These are phyloP conservation scores for Cerastis leucographa DNA, from an alignment of 2,888 invertebrate genomes.

Conservation along the genomic window DNA sequence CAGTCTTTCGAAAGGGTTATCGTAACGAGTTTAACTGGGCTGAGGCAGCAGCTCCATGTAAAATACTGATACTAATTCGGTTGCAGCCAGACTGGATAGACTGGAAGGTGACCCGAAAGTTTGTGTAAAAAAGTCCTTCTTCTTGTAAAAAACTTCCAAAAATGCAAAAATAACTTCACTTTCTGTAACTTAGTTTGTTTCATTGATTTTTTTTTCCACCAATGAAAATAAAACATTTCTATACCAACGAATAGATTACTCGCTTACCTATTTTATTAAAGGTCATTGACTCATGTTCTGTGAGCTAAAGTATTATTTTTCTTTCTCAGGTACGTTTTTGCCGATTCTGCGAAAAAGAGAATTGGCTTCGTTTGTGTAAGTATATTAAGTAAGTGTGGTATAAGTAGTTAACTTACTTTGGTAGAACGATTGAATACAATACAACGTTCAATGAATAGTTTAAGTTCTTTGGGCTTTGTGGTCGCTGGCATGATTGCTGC, in stretches of 20 bases:
- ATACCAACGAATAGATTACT: background rate
- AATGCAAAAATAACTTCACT: too few relatives aligned
- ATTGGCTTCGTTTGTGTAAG: slow-evolving; percentile 29
- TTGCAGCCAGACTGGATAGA: background rate
- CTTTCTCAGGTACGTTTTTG: slow-evolving; percentile 49
- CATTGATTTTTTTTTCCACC: background rate
- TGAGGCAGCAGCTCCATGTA: background rate
- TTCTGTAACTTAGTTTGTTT: background rate
- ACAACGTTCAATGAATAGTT: background rate
- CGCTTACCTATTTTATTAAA: background rate
- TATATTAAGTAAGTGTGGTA: slow-evolving; percentile 2
- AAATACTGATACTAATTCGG: background rate
- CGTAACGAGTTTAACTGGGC: background rate
- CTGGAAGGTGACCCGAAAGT: background rate
- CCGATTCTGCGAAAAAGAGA: slow-evolving; percentile 6
- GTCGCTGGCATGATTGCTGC: background rate
- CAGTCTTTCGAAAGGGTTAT: too few relatives aligned
- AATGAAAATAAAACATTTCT: slow-evolving; percentile 1
- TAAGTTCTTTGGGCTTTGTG: background rate
- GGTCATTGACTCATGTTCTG: slow-evolving; percentile 16
- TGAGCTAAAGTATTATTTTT: slow-evolving; percentile 22
- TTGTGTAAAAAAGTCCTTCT: too few relatives aligned
- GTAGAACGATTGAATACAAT: background rate
- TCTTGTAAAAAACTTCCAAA: too few relatives aligned
- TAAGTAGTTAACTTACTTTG: background rate